Conservation (phyloP, 2,113 vertebrate species). For the Mellivora capensis region DNA sequence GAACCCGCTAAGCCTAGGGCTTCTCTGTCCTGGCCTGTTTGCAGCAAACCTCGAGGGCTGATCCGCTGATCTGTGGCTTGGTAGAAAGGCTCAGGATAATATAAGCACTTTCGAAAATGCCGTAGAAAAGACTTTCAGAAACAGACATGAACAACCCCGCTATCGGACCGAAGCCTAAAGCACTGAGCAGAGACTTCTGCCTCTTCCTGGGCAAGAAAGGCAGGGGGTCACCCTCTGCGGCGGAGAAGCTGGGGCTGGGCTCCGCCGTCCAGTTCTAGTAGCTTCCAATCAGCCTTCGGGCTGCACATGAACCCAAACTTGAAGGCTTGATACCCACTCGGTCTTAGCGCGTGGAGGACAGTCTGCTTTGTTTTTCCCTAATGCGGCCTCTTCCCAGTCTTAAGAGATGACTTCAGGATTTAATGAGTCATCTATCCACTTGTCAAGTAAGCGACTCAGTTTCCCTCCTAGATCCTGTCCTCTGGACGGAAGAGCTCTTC, state of each 20-base stretch:
- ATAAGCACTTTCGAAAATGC: background rate
- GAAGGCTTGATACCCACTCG: background rate
- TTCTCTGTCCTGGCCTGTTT: background rate
- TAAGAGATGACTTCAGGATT: background rate
- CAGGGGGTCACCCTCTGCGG: background rate
- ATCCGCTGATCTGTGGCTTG: background rate
- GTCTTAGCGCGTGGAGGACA: background rate
- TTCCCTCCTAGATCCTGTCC: background rate
- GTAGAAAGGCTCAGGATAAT: background rate
- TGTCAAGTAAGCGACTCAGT: background rate
- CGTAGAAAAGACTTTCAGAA: background rate
- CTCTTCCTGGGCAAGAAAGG: background rate
- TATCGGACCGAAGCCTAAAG: background rate
- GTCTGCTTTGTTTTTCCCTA: background rate
- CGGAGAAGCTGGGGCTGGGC: background rate
- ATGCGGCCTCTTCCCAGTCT: background rate
- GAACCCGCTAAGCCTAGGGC: background rate
- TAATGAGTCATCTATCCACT: background rate
- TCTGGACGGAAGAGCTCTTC: background rate
- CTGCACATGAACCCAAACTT: background rate
- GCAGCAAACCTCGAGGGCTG: background rate
- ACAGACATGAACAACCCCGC: background rate
- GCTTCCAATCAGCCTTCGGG: background rate
- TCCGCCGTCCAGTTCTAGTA: background rate
- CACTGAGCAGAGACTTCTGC: background rate